phyloP scores from a whole-genome alignment of 2,888 invertebrate species.

The Tipula helvola region DNA sequence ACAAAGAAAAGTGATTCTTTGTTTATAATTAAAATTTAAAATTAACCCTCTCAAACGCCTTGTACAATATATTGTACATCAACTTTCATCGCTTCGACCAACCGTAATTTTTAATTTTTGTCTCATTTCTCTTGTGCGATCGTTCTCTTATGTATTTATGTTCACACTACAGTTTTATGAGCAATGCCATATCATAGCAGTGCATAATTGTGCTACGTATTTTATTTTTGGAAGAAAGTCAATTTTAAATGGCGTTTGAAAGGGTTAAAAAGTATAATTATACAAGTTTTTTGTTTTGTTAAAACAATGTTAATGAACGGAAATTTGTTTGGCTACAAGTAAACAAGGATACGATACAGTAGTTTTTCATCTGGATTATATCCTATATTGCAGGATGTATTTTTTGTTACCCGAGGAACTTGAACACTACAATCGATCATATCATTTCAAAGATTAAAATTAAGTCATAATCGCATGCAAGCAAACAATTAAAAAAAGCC shows the following conservation, averaged over 20 bases:
- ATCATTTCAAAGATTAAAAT: not conserved
- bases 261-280: not conserved
- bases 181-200: too few relatives aligned
- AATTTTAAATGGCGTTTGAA: too few relatives aligned
- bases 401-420: not conserved
- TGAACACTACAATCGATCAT: not conserved
- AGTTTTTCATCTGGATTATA: not conserved
- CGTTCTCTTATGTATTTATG: too few relatives aligned
- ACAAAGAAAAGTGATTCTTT: slow-evolving; percentile 4
- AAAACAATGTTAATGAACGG: not conserved
- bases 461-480: not conserved
- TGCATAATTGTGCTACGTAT: too few relatives aligned
- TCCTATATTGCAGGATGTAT: not conserved
- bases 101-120: too few relatives aligned
- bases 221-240: too few relatives aligned
- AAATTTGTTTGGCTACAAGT: not conserved
- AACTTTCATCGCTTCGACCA: too few relatives aligned
- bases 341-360: not conserved
- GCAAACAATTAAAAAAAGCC: not conserved
- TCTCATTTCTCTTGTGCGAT: too few relatives aligned
- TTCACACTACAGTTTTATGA: too few relatives aligned
- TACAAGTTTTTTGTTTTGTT: not conserved
- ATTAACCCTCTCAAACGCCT: too few relatives aligned
- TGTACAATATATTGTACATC: too few relatives aligned
- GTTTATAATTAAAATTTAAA: not conserved